These are phyloP conservation scores for Drosophila nasuta DNA, from an alignment of 1,140 invertebrate species.

Conservation along the genomic window DNA sequence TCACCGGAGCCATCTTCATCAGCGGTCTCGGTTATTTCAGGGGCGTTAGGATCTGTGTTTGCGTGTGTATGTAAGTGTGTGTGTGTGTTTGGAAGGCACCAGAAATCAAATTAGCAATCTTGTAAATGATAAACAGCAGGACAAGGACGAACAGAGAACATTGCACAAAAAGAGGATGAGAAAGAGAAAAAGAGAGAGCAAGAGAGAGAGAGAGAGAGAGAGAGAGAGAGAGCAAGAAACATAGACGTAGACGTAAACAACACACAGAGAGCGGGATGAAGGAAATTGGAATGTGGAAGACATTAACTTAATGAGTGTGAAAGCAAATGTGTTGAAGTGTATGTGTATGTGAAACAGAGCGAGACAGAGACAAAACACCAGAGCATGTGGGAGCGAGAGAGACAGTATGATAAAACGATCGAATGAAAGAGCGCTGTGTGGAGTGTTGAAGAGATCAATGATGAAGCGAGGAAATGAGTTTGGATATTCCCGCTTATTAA, in stretches of 20 bases:
- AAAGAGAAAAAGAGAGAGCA: neutral
- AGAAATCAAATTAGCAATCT: conserved; percentile 40
- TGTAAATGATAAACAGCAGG: conserved; percentile 17
- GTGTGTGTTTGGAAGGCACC: conserved; percentile 21
- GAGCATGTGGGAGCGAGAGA: neutral
- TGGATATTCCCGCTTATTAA: too few species aligned
- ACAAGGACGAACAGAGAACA: conserved; percentile 1
- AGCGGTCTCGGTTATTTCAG: neutral
- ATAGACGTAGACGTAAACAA: neutral
- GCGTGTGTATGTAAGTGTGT: conserved; percentile 25
- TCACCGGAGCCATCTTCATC: conserved; percentile 63
- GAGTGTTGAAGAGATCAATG: too few species aligned
- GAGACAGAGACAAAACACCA: neutral
- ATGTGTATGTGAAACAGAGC: neutral
- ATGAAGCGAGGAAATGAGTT: too few species aligned
- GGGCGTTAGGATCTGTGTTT: conserved; percentile 15
- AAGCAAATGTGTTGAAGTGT: too few species aligned
- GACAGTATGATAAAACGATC: neutral
- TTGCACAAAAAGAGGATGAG: neutral
- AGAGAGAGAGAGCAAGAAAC: neutral
- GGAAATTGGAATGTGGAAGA: neutral
- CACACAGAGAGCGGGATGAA: neutral
- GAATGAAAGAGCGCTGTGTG: neutral
- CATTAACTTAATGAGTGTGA: too few species aligned
- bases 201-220: neutral